Evolutionary conservation across 2,797 vertebrate genomes (phyloP).

Genomic region (Poliocrania exsul): DNA sequence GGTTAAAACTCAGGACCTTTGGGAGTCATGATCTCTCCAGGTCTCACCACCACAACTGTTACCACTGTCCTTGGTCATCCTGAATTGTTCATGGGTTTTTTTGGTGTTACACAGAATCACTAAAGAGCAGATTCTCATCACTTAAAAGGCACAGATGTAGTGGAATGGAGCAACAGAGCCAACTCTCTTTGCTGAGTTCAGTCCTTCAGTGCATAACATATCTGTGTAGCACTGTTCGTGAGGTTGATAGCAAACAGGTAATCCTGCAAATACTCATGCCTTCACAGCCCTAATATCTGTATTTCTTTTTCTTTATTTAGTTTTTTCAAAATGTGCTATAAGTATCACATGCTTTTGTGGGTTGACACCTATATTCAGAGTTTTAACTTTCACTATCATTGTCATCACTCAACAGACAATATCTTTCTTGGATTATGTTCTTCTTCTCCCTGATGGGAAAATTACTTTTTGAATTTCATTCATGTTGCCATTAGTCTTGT

Average conservation of each 20-base stretch:
- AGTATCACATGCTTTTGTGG: background rate
- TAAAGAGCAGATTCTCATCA: background rate
- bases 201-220: background rate
- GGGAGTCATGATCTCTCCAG: background rate
- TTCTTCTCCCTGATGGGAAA: background rate
- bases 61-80: background rate
- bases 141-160: background rate
- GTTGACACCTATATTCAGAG: background rate
- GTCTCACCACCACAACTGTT: background rate
- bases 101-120: background rate
- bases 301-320: background rate
- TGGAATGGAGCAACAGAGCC: background rate
- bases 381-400: background rate
- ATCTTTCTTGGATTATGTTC: background rate
- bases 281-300: background rate
- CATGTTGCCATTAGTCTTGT: background rate
- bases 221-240: background rate
- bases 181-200: conserved; percentile 18
- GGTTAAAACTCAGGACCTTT: background rate
- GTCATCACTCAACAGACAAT: background rate
- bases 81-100: background rate
- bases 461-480: background rate
- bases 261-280: background rate
- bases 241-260: background rate
- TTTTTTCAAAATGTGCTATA: background rate